Base-by-base conservation (phyloP, 2,113 vertebrate genomes). In the Megaceryle maxima region DNA sequence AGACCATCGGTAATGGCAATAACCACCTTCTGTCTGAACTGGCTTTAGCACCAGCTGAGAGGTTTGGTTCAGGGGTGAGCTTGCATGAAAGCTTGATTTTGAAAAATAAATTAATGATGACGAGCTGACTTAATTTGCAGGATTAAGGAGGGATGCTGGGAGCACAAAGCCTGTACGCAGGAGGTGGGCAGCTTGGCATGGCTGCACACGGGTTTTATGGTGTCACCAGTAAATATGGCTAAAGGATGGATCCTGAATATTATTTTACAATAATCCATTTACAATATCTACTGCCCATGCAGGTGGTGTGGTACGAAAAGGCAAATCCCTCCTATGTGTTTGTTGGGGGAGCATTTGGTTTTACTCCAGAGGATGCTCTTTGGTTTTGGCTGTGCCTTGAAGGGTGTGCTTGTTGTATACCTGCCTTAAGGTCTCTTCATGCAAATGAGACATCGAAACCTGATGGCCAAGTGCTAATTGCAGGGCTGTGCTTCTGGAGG, bases 181-280 rank as follows among this genome's bases (percentile, higher is more conserved):
- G 25, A 19, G 19, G 21, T 39, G 37, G 19, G 63, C 53, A 74
- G 68, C 50, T 76, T 48, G 57, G 43, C 43, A 10, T 29, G 69
- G 88, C 46, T 64, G 59, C 39, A 22, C 1, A 0, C 0, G 0
- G 18, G 39, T 37, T 67, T 50, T 0, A 7, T 56, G 21, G 50
- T 41, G 64, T 69, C 2, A 6, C 33, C 19, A 17, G 16, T 51
- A 51, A n/a, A 35, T 70, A 3, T 11, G 11, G 72, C 66, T 64
- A 24, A 81, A 67, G 18, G 24, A 48, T 31, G 44, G 59, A 39
- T 76, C 41, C 66, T 57, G 64, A 6, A 4, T 37, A 4, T 33
- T 59, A 33, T 26, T 83, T 87, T 55, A 44, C 35, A 35, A 51
- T 33, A 21, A 31, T 33, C 41, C 44, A 15, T 66, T 44, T 66